These are phyloP conservation scores for Ceratotherium simum DNA, from an alignment of 2,113 vertebrate species.

Conservation along the genomic window DNA sequence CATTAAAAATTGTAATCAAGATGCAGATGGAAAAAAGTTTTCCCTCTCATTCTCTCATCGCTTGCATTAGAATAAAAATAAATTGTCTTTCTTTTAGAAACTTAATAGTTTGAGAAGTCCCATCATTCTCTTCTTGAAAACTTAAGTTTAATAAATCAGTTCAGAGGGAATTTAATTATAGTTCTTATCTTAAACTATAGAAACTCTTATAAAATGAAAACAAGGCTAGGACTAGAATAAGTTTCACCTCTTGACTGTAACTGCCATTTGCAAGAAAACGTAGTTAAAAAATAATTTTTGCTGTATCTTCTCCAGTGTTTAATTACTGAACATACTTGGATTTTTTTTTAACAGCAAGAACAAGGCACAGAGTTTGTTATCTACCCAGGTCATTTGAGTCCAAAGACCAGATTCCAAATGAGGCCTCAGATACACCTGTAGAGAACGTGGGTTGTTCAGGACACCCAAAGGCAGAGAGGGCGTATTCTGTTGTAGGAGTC, in stretches of 20 bases:
- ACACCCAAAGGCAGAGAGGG: background rate
- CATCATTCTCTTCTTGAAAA: conserved; percentile 54
- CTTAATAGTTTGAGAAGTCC: conserved; percentile 57
- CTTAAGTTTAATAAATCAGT: conserved; percentile 57
- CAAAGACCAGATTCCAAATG: conserved; percentile 17
- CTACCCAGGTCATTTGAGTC: background rate
- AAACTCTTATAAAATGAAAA: conserved; percentile 56
- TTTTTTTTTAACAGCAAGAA: background rate
- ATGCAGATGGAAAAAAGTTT: background rate
- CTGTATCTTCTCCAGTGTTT: background rate
- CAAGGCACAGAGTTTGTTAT: background rate
- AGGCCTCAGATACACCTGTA: background rate
- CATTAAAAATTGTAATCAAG: conserved; percentile 66
- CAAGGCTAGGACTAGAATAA: conserved; percentile 12
- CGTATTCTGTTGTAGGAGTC: background rate
- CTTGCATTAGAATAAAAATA: conserved; percentile 46
- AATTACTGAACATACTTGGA: background rate
- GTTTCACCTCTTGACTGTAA: background rate
- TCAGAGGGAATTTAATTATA: conserved; percentile 72
- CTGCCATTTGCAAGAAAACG: background rate
- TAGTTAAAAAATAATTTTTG: background rate
- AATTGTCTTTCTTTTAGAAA: background rate
- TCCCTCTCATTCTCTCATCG: background rate
- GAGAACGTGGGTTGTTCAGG: background rate
- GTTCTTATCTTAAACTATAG: conserved; percentile 44